Percentiles rank a stretch among this genome's conserved stretches.
Conservation (phyloP, 2,888 invertebrate species). For the Callimorpha dominula region DNA sequence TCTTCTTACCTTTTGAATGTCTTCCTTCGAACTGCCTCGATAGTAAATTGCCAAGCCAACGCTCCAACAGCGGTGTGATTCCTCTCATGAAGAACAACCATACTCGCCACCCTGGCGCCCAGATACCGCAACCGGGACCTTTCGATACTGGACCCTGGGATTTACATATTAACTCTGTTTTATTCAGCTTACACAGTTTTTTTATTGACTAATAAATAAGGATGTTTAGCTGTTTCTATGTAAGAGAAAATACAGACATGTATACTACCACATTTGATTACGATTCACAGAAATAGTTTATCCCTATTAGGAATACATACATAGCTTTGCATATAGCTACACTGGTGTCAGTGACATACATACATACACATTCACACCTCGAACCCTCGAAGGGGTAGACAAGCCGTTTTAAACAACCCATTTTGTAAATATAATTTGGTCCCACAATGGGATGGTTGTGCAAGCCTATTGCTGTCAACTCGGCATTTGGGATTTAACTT, state of each 20-base stretch:
- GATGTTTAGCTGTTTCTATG: not conserved
- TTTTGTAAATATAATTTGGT: no score
- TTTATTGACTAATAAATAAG: not conserved
- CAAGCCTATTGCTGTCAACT: no score
- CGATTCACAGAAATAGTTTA: not conserved
- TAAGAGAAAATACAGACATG: not conserved
- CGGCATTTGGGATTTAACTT: no score
- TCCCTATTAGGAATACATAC: not conserved
- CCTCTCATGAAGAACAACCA: constrained; percentile 99
- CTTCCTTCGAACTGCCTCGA: constrained; percentile 99
- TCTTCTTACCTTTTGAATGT: constrained; percentile 94
- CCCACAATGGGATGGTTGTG: no score
- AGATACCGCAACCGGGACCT: constrained; percentile 99
- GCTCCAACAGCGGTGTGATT: constrained; percentile 98
- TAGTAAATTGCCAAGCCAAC: constrained; percentile 99
- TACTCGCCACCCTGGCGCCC: constrained; percentile 99
- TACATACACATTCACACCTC: no score
- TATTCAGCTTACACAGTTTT: not conserved
- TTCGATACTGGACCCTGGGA: constrained; percentile 97
- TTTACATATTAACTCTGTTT: not conserved
- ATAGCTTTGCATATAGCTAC: not conserved
- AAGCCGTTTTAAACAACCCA: no score
- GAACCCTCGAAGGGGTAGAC: no score
- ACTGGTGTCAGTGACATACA: no score
- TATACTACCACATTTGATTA: not conserved